Base-by-base conservation (phyloP, 2,888 invertebrate genomes). In the Vandiemenella viatica region DNA sequence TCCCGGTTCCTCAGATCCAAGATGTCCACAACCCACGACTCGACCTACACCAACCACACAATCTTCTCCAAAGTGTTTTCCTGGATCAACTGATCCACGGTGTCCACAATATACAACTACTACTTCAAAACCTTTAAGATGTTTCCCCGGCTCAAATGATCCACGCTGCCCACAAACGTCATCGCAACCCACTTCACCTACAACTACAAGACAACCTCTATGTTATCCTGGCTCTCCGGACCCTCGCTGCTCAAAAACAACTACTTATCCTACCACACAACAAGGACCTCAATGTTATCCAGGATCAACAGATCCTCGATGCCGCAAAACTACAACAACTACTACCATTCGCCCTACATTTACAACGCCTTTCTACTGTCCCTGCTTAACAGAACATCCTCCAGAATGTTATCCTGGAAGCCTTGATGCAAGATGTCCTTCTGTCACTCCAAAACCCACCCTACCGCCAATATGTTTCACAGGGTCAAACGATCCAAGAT, bases 81-180 rank as follows among this genome's bases (percentile, higher is more conserved):
- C 62, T 1, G 62, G 62, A 16, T 60, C 59, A 54, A 60, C 5
- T 45, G 65, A 60, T 60, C 66, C 64, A 53, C 37, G 53, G 56
- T 67, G 61, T 13, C 55, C 59, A 13, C 42, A 47, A 22, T 20
- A 19, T n/a, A 53, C 54, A 6, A 49, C 46, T 15, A 7, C 7
- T 23, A 46, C 26, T 7, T 17, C 45, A 10, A 20, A 41, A 3
- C 45, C 56, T 4, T 59, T 58, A n/a, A 50, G 53, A 0, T 68
- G 67, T 46, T 65, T 59, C 26, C 65, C 64, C 4, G 67, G 66
- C 10, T 62, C 64, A 1, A 48, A 16, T 5, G 61, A 49, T 21
- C 49, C 48, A 1, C 41, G 45, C 7, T 44, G 46, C 45, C 58
- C 60, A 1, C 56, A 23, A 23, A 23, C 26, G n/a, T 13, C 32